Evolutionary conservation across 30 jellyfish, hydroid and myxozoan genomes (phyloP).

Genomic region (Cassiopea andromeda): DNA sequence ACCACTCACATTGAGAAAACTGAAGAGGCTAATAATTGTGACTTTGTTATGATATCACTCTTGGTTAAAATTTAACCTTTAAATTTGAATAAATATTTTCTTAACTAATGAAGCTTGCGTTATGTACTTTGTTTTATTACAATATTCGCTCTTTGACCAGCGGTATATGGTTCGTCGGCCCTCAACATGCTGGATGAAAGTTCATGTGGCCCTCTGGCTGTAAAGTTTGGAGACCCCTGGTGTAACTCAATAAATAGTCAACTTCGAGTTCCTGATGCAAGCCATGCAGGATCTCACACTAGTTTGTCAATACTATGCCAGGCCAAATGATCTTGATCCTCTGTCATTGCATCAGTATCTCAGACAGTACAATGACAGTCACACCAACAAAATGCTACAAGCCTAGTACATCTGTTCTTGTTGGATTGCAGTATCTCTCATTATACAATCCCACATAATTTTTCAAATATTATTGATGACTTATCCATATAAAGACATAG

Average conservation of each 20-base stretch:
- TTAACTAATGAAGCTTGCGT: too few relatives aligned
- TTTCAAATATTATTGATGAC: not conserved
- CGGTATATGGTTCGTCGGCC: too few relatives aligned
- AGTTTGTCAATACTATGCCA: not conserved
- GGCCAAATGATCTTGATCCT: not conserved
- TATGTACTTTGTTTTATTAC: too few relatives aligned
- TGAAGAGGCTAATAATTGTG: too few relatives aligned
- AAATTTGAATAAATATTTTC: too few relatives aligned
- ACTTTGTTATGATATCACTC: too few relatives aligned
- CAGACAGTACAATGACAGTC: not conserved
- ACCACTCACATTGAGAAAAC: too few relatives aligned
- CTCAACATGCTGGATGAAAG: too few relatives aligned
- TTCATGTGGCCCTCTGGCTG: too few relatives aligned
- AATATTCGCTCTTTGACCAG: too few relatives aligned
- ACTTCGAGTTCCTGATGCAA: not conserved
- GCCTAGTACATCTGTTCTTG: not conserved
- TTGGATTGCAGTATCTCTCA: not conserved
- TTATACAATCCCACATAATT: slow-evolving; percentile 4
- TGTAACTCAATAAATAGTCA: not conserved
- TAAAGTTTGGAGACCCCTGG: too few relatives aligned
- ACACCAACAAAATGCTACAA: not conserved
- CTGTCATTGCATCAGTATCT: not conserved
- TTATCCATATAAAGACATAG: not conserved
- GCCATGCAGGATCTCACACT: not conserved
- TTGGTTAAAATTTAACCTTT: too few relatives aligned